Evolutionary conservation across 1,140 invertebrate species (phyloP), one percentile per base, ranked within the genome.

Genomic region (Cotesia typhae): DNA sequence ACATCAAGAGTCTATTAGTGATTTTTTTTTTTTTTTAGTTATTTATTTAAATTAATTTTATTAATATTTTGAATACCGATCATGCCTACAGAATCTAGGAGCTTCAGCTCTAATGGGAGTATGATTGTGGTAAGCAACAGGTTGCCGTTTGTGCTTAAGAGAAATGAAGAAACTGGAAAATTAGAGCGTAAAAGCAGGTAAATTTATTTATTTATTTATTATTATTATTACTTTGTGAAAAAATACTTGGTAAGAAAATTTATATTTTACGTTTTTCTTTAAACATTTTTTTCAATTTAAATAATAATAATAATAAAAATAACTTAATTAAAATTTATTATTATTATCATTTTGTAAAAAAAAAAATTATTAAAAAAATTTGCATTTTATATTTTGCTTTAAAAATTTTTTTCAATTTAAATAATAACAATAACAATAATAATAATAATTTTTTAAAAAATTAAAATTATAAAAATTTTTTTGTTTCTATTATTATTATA

Each of bases 51-150:
- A 37, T 37, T 47, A 55, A 52, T 61, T 53, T 68, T 59, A 36
- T 41, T 52, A 55, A 20, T 69, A 28, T 14, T 61, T n/a, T 47
- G 9, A 51, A 51, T 67, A 47, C 53, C 53, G 61, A 77, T 73
- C 68, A 84, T 84, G 81, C 82, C 81, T 67, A 82, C 79, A 81
- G 84, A 86, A 77, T 75, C 79, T 61, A 76, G 81, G 67, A 86
- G 80, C 73, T 85, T 87, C 72, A 81, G 85, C 28, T 88, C 88
- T 51, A 86, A 86, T 83, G 91, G 91, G 78, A 93, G 90, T 78
- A 92, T 96, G 89, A 95, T 96, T 79, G 94, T 96, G 71, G 94
- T 96, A 63, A 95, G 94, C 75, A 96, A 96, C 88, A 89, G 95
- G 77, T 88, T 96, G 79, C 95, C 95, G 5, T 96, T 96, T 86